A percentile compares a stretch with the other conserved stretches of the same genome.
Evolutionary conservation across 2,888 invertebrate species (phyloP).

Genomic region (Trachelus iudaicus): DNA sequence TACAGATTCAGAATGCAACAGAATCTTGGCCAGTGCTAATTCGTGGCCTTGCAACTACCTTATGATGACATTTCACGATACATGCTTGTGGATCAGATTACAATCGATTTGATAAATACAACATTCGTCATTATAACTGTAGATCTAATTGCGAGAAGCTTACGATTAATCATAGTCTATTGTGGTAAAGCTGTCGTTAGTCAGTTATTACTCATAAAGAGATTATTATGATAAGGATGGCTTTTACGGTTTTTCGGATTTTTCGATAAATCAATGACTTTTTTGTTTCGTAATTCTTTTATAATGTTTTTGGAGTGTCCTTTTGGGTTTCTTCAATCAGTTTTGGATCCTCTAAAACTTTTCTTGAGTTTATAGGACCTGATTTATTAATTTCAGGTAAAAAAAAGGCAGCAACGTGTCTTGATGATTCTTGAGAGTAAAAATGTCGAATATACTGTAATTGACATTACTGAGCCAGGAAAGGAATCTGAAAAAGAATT

Average conservation of each 20-base stretch:
- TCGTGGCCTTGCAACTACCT: constrained; percentile 1
- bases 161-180: neutral
- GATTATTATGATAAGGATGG: neutral
- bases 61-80: constrained; percentile 42
- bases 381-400: constrained; percentile 76
- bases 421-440: constrained; percentile 94
- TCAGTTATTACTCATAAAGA: neutral
- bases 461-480: constrained; percentile 96
- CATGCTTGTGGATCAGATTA: constrained; percentile 27
- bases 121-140: neutral
- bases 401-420: constrained; percentile 94
- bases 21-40: constrained; percentile 20
- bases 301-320: no score
- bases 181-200: neutral
- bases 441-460: constrained; percentile 86
- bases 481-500: constrained; percentile 88
- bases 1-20: constrained; percentile 13
- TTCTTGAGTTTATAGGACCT: neutral
- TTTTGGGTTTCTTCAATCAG: neutral
- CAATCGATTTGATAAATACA: constrained; percentile 6
- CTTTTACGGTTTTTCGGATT: neutral
- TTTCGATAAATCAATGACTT: no score
- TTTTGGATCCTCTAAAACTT: neutral
- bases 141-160: neutral
- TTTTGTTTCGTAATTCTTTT: neutral